Evolutionary conservation across 2,888 invertebrate genomes (phyloP), one percentile per base, ranked within the genome.

Genomic region (Cryptops parisi): DNA sequence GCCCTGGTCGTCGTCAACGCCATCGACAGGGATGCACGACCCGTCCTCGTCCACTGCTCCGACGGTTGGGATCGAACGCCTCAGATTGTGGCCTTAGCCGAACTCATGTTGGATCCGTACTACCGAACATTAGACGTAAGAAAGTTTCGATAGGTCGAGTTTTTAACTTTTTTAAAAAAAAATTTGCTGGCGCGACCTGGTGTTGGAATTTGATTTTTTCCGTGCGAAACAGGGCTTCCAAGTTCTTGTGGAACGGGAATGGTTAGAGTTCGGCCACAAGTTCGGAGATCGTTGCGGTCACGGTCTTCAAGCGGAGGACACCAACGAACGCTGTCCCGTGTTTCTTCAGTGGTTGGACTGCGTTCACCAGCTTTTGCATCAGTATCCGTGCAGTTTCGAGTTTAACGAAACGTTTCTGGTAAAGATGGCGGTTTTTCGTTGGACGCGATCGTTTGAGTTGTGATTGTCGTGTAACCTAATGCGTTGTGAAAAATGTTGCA

Each of bases 1-100:
- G 83, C 91, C 21, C 76, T 80, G 60, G 80, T 81, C 6, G 83
- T 88, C 33, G 84, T 83, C 3, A 80, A 64, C 55, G 66, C 68
- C 22, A 64, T 90, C 55, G 82, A 84, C 61, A 76, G 78, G 49
- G 84, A 86, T 55, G 84, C 80, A 19, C 78, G 89, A 48, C 90
- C 94, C 5, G 96, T 93, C 52, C 74, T 98, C 57, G 93, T 98
- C 9, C 97, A 97, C 70, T 97, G 97, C 71, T 93, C 93, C 2
- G 97, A 97, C 72, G 97, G 97, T 46, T 97, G 97, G 97, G 97
- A 98, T 72, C 78, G 97, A 60, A 98, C 97, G 54, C 89, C 97
- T 45, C 97, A 98, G 74, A 85, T 98, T 60, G 88, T 90, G 17
- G 86, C 94, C 40, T 76, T 96, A 50, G 89, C 91, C 15, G 85